A percentile compares a stretch with the other conserved stretches of the same genome.
These are phyloP conservation scores for Nematopogon swammerdamellus DNA, from an alignment of 2,888 invertebrate species.

Conservation along the genomic window DNA sequence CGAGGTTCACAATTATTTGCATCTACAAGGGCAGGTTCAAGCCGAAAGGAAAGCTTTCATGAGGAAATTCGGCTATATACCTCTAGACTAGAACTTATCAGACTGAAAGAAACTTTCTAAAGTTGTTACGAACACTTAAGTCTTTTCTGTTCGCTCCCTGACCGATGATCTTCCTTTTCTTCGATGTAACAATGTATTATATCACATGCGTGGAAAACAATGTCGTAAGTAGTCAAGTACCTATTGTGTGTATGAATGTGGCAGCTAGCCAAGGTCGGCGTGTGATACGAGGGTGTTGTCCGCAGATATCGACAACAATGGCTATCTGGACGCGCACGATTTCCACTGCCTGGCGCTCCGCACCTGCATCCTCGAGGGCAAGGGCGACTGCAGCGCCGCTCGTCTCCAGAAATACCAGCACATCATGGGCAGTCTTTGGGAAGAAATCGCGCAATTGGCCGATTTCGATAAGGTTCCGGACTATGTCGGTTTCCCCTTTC, in stretches of 20 bases:
- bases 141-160: too few relatives aligned
- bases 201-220: background rate
- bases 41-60: background rate
- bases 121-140: too few relatives aligned
- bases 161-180: too few relatives aligned
- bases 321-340: constrained; percentile 76
- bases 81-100: too few relatives aligned
- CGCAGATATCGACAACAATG: constrained; percentile 82
- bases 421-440: constrained; percentile 81
- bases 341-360: constrained; percentile 80
- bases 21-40: background rate
- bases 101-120: too few relatives aligned
- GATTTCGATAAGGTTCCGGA: constrained; percentile 80
- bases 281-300: constrained; percentile 6
- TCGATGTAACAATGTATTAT: background rate
- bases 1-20: background rate
- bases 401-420: constrained; percentile 77
- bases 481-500: constrained; percentile 47
- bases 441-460: constrained; percentile 80
- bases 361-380: constrained; percentile 78
- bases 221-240: background rate
- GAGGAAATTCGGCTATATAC: background rate
- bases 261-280: too few relatives aligned
- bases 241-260: background rate
- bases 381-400: constrained; percentile 71